These are phyloP conservation scores for Cyphomyrus discorhynchus DNA, from an alignment of 2,113 vertebrate genomes.

Conservation along the genomic window DNA sequence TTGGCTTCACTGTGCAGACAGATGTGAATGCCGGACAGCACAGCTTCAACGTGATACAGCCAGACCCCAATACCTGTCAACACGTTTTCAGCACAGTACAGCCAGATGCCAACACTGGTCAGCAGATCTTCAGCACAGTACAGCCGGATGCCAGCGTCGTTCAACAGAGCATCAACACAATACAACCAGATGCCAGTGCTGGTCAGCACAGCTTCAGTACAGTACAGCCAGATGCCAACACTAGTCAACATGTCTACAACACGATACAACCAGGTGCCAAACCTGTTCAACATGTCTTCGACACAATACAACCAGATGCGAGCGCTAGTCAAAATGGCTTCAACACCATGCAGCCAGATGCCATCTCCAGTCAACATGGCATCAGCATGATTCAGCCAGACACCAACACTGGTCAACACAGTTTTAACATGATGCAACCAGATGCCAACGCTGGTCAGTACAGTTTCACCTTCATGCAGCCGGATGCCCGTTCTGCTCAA, in stretches of 20 bases:
- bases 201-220: slow-evolving; percentile 78
- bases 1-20: slow-evolving; percentile 56
- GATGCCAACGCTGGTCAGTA: slow-evolving; percentile 65
- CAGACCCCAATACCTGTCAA: not conserved
- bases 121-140: slow-evolving; percentile 69
- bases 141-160: not conserved
- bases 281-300: slow-evolving; percentile 74
- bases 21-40: slow-evolving; percentile 68
- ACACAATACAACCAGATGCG: slow-evolving; percentile 40
- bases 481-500: not conserved
- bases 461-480: slow-evolving; percentile 58
- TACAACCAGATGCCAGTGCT: slow-evolving; percentile 25
- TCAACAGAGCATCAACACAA: not conserved
- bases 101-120: slow-evolving; percentile 52
- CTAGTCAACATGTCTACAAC: not conserved
- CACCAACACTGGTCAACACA: not conserved
- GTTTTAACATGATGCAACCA: not conserved
- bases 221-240: not conserved
- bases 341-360: not conserved
- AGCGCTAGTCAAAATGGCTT: not conserved
- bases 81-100: not conserved
- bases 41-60: slow-evolving; percentile 57
- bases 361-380: slow-evolving; percentile 71
- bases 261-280: not conserved
- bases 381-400: slow-evolving; percentile 49